Conservation (phyloP, 2,888 invertebrate genomes). For the Andrena marginata region DNA sequence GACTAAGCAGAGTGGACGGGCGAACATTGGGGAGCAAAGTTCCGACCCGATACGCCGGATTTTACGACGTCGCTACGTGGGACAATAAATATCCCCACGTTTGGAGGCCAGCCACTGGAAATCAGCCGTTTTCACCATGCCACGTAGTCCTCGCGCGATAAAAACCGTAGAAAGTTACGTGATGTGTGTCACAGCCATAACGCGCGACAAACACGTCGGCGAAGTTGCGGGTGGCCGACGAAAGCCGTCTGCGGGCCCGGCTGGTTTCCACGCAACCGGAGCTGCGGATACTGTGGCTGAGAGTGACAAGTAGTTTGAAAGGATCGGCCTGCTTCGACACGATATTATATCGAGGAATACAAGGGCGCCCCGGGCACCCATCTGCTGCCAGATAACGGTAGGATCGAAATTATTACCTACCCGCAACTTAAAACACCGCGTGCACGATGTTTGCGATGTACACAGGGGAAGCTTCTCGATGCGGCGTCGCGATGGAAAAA, state of each 20-base stretch:
- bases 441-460: not conserved
- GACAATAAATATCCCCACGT: conserved; percentile 50
- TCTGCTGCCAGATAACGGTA: no score
- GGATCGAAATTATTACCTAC: no score
- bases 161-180: conserved; percentile 73
- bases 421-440: not conserved
- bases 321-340: not conserved
- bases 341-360: not conserved
- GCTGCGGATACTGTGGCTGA: conserved; percentile 6
- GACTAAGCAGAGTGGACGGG: not conserved
- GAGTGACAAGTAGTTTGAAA: conserved; percentile 22
- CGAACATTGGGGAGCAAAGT: conserved; percentile 14
- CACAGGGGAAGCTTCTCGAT: conserved; percentile 17
- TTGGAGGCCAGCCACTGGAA: conserved; percentile 39
- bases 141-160: conserved; percentile 30
- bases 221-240: conserved; percentile 41
- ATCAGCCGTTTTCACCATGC: conserved; percentile 65
- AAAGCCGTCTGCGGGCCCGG: conserved; percentile 22
- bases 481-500: conserved; percentile 24
- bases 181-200: conserved; percentile 71
- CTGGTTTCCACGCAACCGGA: conserved; percentile 13
- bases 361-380: no score
- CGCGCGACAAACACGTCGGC: conserved; percentile 55
- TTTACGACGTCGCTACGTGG: not conserved
- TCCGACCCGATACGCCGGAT: conserved; percentile 43